Base-by-base conservation (phyloP, 2,888 invertebrate species). In the Sinodicranocentrus sp. region DNA sequence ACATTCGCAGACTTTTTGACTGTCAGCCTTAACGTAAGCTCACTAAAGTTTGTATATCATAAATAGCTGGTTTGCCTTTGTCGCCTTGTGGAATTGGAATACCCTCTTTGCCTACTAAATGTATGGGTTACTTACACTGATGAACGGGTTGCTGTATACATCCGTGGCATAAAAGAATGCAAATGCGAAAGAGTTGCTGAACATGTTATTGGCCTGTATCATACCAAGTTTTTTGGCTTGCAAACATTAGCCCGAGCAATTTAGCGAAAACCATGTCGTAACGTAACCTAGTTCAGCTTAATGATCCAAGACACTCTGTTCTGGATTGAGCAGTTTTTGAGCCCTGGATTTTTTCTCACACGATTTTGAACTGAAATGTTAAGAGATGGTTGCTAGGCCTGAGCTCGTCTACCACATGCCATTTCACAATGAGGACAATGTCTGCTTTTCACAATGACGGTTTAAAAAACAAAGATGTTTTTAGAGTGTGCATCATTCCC, bases 191-290 rank as follows among this genome's bases (percentile, higher is more conserved):
- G n/a, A n/a, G n/a, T n/a, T n/a, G n/a, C n/a, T n/a, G n/a, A n/a
- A 39, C 39, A n/a, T 59, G 59, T 59, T 59, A 59, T 59, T 63
- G 63, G 63, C 33, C 33, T 63, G 63, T 28, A 63, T 63, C 5
- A 17, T 33, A 63, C 57, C 19, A 21, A 23, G n/a, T 63, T 63
- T 63, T 63, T 33, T 63, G 63, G 33, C 63, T n/a, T 23, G 23
- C 57, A 57, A 25, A 33, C 28, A 63, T 63, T 33, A 63, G 28
- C 33, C 21, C 19, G n/a, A n/a, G 17, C 6, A 26, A 6, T 5
- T 28, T 17, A 61, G n/a, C 25, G 8, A 25, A 61, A 25, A 28
- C 63, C 63, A 63, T 33, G n/a, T 17, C 25, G 8, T 19, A 8
- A n/a, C 21, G 33, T 63, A 63, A 63, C 63, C 63, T 25, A 63